phyloP scores from a whole-genome alignment of 2,113 vertebrate species.

The Emydura subglobosa region DNA sequence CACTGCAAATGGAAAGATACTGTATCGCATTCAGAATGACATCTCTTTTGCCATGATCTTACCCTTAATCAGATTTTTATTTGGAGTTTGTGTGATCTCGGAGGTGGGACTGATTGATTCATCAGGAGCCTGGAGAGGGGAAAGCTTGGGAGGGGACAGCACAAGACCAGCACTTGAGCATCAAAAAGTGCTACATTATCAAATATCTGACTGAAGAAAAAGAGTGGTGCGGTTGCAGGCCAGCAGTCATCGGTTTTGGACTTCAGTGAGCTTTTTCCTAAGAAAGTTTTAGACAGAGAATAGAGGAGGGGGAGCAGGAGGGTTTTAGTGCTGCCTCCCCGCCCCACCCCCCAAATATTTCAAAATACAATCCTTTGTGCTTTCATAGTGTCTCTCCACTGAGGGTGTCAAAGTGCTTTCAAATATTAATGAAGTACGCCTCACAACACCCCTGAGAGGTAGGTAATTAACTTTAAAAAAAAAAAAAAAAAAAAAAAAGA shows the following conservation, averaged over 20 bases:
- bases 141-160: slow-evolving; percentile 35
- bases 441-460: background rate
- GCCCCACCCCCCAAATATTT: background rate
- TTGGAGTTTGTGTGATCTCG: background rate
- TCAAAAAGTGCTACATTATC: slow-evolving; percentile 25
- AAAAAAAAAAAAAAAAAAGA: background rate
- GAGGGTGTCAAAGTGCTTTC: background rate
- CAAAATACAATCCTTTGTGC: background rate
- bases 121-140: slow-evolving; percentile 24
- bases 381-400: background rate
- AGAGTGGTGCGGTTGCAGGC: background rate
- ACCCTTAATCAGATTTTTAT: slow-evolving; percentile 53
- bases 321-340: fast-evolving
- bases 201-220: background rate
- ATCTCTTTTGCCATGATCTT: slow-evolving; percentile 66
- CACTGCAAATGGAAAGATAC: background rate
- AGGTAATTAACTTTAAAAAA: background rate
- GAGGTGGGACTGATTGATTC: slow-evolving; percentile 31
- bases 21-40: slow-evolving; percentile 14
- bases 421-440: background rate
- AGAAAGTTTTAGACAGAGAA: background rate
- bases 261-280: background rate
- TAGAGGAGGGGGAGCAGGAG: background rate
- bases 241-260: background rate
- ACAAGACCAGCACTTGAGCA: background rate